phyloP scores from a whole-genome alignment of 2,113 vertebrate genomes.

The Spilogale gracilis region DNA sequence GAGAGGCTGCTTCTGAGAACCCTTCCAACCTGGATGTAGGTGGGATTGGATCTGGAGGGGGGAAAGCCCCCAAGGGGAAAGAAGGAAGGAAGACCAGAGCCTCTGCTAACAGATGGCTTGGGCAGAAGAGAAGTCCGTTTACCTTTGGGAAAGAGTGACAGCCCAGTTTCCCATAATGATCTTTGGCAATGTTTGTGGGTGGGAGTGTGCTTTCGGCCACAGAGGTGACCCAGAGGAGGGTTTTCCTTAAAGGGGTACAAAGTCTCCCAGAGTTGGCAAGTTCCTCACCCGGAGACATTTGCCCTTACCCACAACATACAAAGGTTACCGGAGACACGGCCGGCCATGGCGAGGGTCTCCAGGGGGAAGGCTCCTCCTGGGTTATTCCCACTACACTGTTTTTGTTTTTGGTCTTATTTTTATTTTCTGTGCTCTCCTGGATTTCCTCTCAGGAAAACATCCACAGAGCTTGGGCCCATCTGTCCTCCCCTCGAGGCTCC shows the following conservation, averaged over 20 bases:
- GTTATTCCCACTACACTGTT: neutral
- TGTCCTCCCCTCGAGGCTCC: neutral
- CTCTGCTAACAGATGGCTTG: neutral
- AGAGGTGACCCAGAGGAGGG: neutral
- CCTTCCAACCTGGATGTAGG: neutral
- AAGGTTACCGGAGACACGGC: neutral
- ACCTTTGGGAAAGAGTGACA: neutral
- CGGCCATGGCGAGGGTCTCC: neutral
- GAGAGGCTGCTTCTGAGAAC: neutral
- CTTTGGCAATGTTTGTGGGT: conserved; percentile 37
- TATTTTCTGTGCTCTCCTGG: neutral
- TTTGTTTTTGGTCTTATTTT: neutral
- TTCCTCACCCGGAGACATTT: neutral
- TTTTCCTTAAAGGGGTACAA: conserved; percentile 33
- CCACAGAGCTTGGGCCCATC: neutral
- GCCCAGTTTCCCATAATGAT: conserved; percentile 32
- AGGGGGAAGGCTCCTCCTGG: neutral
- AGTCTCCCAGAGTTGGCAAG: neutral
- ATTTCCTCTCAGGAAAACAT: neutral
- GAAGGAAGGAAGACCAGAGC: neutral
- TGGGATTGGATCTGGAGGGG: neutral
- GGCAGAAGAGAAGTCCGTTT: neutral
- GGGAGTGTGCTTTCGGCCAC: neutral
- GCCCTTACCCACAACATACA: too few relatives aligned
- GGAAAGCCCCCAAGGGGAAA: neutral